Evolutionary conservation across 2,113 vertebrate genomes (phyloP).

Genomic region (Echinops telfairi): DNA sequence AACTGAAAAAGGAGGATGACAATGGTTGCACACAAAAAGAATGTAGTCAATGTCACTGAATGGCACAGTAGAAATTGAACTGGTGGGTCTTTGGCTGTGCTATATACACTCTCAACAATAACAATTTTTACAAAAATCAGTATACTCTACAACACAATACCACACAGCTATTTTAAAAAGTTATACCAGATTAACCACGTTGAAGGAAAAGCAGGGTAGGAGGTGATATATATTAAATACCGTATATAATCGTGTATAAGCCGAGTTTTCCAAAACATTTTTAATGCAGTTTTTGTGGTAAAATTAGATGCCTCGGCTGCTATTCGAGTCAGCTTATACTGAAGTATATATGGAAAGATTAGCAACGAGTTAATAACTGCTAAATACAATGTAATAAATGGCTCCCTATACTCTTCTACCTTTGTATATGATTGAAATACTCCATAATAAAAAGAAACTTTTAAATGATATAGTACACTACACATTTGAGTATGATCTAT

Average conservation of each 20-base stretch:
- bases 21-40: not conserved
- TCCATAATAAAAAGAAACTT: conserved; percentile 28
- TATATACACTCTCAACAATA: not conserved
- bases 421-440: conserved; percentile 3
- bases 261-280: no score
- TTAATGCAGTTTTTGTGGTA: no score
- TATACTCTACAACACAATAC: conserved; percentile 15
- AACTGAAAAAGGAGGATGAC: not conserved
- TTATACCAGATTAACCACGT: not conserved
- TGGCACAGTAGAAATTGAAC: not conserved
- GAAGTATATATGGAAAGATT: not conserved
- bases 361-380: not conserved
- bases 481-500: not conserved
- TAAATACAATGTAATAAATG: conserved; percentile 19
- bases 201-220: not conserved
- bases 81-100: not conserved
- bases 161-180: conserved; percentile 30
- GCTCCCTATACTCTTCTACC: not conserved
- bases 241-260: no score
- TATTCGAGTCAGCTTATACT: no score
- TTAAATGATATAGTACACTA: not conserved
- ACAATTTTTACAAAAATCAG: not conserved
- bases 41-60: not conserved
- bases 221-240: not conserved
- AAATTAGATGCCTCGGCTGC: no score